Evolutionary conservation across 1,140 invertebrate species (phyloP).

Genomic region (Hylyphantes graminicola): DNA sequence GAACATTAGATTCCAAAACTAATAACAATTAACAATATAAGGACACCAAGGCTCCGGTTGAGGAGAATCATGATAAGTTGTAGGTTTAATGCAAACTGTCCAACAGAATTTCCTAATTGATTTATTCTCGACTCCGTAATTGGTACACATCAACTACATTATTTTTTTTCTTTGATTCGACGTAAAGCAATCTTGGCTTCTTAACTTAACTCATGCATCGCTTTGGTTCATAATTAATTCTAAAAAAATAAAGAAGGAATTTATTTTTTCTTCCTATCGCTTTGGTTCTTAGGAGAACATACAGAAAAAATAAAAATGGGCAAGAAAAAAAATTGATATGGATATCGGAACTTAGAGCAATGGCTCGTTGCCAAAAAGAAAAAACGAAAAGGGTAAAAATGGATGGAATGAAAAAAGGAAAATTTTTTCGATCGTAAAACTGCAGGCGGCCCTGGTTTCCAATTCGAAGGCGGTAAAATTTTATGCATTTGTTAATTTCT

Average conservation of each 20-base stretch:
- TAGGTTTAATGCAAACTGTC: too few species aligned
- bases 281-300: background rate
- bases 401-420: background rate
- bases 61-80: too few species aligned
- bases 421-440: too few species aligned
- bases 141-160: background rate
- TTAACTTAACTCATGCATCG: conserved; percentile 9
- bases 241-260: background rate
- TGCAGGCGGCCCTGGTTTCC: conserved; percentile 1
- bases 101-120: too few species aligned
- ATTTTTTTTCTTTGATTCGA: background rate
- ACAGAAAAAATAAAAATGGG: background rate
- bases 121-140: background rate
- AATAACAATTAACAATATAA: too few species aligned
- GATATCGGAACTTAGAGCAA: background rate
- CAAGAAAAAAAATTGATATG: background rate
- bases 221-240: conserved; percentile 11
- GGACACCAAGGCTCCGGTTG: too few species aligned
- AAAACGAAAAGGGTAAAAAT: background rate
- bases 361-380: background rate
- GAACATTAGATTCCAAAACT: too few species aligned
- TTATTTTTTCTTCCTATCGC: background rate
- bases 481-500: conserved; percentile 15
- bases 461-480: background rate
- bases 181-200: background rate